phyloP scores from a whole-genome alignment of 2,888 invertebrate species.

The Oconnorella tubifera region DNA sequence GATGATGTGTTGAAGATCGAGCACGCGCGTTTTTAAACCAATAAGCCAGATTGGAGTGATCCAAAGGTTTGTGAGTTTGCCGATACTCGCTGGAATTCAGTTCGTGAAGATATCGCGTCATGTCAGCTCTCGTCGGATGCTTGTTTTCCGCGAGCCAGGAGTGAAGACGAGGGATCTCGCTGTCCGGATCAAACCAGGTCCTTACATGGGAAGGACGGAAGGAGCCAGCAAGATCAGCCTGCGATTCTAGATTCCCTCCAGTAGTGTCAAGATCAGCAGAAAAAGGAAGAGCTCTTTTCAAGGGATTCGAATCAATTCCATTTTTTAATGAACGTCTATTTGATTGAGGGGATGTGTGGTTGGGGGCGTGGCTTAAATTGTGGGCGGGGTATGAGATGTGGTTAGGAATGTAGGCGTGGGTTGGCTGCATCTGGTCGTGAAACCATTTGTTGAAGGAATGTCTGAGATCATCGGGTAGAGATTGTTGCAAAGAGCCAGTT shows the following conservation, averaged over 20 bases:
- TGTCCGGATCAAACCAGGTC: constrained; percentile 3
- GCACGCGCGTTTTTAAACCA: constrained; percentile 8
- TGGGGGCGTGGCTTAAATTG: not conserved
- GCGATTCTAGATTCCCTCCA: not conserved
- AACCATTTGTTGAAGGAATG: not conserved
- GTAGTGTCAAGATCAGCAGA: no score
- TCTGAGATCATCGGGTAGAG: not conserved
- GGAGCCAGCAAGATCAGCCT: not conserved
- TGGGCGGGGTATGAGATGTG: no score
- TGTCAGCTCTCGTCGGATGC: not conserved
- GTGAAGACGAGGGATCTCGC: not conserved
- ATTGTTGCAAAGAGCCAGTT: not conserved
- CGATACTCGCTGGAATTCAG: not conserved
- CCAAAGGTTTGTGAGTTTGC: not conserved
- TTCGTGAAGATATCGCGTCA: not conserved
- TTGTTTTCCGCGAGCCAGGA: not conserved
- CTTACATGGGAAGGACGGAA: not conserved
- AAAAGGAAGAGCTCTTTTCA: no score
- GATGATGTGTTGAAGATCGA: not conserved
- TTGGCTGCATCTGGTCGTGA: not conserved
- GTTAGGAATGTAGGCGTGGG: no score
- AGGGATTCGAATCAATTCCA: not conserved
- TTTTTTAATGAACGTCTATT: not conserved
- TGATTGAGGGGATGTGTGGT: not conserved
- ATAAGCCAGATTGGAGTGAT: constrained; percentile 1